These are phyloP conservation scores for Bombus soroeensis DNA, from an alignment of 1,140 invertebrate genomes.

Conservation along the genomic window DNA sequence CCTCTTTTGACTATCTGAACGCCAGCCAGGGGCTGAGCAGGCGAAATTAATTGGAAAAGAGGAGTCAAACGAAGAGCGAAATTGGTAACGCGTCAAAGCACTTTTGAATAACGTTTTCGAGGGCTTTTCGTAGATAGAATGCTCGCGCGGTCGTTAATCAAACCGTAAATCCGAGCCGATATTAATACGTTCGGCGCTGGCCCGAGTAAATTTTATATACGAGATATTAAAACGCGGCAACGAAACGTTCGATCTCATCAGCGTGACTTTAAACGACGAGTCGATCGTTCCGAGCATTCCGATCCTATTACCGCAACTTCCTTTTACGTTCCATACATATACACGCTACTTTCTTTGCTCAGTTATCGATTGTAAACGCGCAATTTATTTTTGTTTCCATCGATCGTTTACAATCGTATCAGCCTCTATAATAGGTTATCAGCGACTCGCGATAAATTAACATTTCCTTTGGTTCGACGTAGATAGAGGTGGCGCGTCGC, in stretches of 20 bases:
- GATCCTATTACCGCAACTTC: neutral
- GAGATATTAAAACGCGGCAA: constrained; percentile 18
- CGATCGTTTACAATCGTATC: too few species aligned
- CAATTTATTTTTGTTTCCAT: neutral
- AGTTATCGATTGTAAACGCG: too few species aligned
- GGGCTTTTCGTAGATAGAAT: constrained; percentile 7
- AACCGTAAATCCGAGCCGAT: constrained; percentile 5
- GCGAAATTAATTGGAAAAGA: constrained; percentile 26
- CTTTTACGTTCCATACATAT: neutral
- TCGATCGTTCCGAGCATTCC: neutral
- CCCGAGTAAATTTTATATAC: neutral
- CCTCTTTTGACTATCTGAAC: neutral
- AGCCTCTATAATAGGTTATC: too few species aligned
- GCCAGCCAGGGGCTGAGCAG: neutral
- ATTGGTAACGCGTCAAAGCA: neutral
- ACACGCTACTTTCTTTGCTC: neutral
- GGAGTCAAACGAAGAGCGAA: constrained; percentile 13
- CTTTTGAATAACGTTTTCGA: neutral
- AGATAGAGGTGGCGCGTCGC: too few species aligned
- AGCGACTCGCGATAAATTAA: too few species aligned
- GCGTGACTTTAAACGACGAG: neutral
- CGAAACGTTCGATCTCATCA: neutral
- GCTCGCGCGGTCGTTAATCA: constrained; percentile 19
- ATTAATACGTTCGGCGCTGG: constrained; percentile 12
- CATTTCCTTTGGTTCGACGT: too few species aligned